Base-by-base conservation (phyloP, 2,797 vertebrate genomes). In the Diglossa cyanea region DNA sequence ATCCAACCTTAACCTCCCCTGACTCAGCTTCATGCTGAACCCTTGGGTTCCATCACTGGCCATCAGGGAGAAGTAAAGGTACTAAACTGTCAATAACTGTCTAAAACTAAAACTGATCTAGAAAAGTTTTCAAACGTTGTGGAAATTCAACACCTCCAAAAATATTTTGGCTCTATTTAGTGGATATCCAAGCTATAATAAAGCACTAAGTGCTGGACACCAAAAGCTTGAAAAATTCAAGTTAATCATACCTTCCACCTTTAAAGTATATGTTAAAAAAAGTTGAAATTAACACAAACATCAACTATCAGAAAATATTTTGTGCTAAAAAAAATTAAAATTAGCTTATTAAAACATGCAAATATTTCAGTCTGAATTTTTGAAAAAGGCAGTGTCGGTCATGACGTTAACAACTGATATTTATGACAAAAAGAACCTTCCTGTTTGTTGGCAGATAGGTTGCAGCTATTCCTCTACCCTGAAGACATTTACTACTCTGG, bases 1-100 rank as follows among this genome's bases (percentile, higher is more conserved):
- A 39, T 7, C 25, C 39, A 53, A 0, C 21, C 20, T 58, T 23
- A 88, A 54, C 4, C 25, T 74, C 7, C 40, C 8, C 33, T 67
- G 15, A 26, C 21, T 31, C 12, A 26, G 15, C 17, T 40, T 73
- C 40, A 23, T 67, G 31, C 35, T 47, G 35, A 54, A 48, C 13
- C 31, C 54, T 61, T 51, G 8, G 18, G 6, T 48, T 47, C 35
- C 0, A 0, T 74, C 48, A 7, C 47, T 61, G 25, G 26, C 53
- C 25, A 14, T 19, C 31, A 35, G 25, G 67, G 54, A 54, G 21
- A 61, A 47, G 21, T 54, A 53, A 73, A 74, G 35, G 20, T 40
- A 19, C 12, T 35, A 31, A 73, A 47, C 33, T 47, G 17, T 51
- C 39, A 60, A 9, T 24, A 39, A 45, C 24, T 45, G 24, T 53